Evolutionary conservation across 2,888 invertebrate genomes (phyloP).

Genomic region (Altica lythri): DNA sequence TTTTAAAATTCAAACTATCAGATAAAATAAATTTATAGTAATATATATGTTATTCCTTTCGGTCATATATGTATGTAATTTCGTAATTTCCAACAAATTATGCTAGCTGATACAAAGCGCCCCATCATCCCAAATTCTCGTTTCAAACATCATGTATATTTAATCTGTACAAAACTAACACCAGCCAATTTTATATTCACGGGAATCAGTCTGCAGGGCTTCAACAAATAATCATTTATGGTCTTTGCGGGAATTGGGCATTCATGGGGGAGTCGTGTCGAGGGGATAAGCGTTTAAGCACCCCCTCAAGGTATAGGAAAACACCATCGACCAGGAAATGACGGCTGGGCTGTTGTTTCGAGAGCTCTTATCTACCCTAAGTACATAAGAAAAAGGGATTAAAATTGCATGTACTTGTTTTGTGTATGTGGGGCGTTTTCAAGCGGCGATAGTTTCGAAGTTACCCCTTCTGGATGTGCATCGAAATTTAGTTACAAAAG

Average conservation of each 20-base stretch:
- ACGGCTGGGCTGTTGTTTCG: conserved; percentile 16
- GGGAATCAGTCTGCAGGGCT: conserved; percentile 28
- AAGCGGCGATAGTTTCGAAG: not conserved
- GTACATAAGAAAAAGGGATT: conserved; percentile 13
- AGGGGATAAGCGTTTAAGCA: conserved; percentile 37
- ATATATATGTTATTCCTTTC: no score
- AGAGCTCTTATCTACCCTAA: conserved; percentile 17
- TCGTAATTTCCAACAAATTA: not conserved
- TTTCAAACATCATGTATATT: conserved; percentile 20
- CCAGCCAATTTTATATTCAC: conserved; percentile 21
- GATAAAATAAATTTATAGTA: no score
- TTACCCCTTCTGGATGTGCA: not conserved
- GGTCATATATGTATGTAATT: no score
- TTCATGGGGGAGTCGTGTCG: conserved; percentile 27
- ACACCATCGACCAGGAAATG: conserved; percentile 7
- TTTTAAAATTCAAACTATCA: no score
- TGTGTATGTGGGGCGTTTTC: not conserved
- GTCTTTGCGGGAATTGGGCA: conserved; percentile 36
- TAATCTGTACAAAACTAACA: conserved; percentile 24
- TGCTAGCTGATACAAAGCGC: not conserved
- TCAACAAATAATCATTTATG: conserved; percentile 39
- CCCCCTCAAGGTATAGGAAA: conserved; percentile 29
- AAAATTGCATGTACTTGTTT: conserved; percentile 14
- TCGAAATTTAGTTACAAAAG: conserved; percentile 8
- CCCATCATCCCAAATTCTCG: not conserved